These are phyloP conservation scores for Premnoplex brunnescens DNA, from an alignment of 2,797 vertebrate genomes.

Conservation along the genomic window DNA sequence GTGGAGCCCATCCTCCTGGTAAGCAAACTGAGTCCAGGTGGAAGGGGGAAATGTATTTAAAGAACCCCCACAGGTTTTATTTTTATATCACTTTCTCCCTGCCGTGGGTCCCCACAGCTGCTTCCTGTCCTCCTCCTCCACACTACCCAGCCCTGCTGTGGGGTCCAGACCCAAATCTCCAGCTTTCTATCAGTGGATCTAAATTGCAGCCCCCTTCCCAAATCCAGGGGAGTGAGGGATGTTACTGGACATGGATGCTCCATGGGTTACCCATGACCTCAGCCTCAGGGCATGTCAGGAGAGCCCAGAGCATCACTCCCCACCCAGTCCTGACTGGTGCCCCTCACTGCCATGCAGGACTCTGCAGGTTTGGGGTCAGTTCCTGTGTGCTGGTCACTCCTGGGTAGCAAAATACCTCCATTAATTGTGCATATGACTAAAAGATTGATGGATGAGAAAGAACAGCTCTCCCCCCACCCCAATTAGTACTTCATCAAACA, in stretches of 20 bases:
- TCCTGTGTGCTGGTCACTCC: neutral
- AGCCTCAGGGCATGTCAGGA: neutral
- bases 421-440: neutral
- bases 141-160: neutral
- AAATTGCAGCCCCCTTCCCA: neutral
- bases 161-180: neutral
- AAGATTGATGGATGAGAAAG: constrained; percentile 42
- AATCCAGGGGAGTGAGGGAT: neutral
- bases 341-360: neutral
- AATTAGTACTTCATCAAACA: constrained; percentile 46
- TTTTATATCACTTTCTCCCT: neutral
- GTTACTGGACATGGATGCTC: neutral
- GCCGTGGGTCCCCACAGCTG: neutral
- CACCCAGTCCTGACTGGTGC: rapidly evolving
- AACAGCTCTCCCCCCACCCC: neutral
- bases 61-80: neutral
- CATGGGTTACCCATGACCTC: rapidly evolving
- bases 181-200: too few relatives aligned
- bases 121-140: neutral
- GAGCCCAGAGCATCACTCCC: neutral
- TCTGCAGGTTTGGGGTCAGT: neutral
- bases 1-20: neutral
- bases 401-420: neutral
- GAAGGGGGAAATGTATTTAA: neutral
- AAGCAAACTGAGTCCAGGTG: neutral